Base-by-base conservation (phyloP, 1,140 invertebrate species). In the Dermatophagoides farinae region DNA sequence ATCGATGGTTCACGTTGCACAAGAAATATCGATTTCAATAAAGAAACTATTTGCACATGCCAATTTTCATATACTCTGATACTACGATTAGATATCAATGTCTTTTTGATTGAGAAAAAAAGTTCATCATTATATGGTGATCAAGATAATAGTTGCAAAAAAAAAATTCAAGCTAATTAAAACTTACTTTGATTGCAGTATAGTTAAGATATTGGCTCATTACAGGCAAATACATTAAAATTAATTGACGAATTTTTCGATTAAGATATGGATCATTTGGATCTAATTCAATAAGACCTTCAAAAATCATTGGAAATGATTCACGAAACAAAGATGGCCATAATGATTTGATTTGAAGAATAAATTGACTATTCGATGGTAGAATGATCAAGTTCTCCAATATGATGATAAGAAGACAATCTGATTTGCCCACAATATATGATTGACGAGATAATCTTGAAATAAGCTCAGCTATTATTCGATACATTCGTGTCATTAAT, bases 291-390 rank as follows among this genome's bases (percentile, higher is more conserved):
- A 14, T 5, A 12, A 55, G 16, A n/a, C 53, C 53, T 44, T 55
- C 53, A 55, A 55, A 55, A 23, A 55, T 55, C 31, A 55, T n/a
- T 39, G 18, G 38, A 40, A 55, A 55, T 25, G 14, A 55, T 55
- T 41, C 1, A 12, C 18, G 12, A 39, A 44, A 47, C 6, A 20
- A 47, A 4, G 46, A 47, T 47, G 46, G 22, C 46, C n/a, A 47
- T 18, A 23, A 20, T 23, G 46, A 47, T 18, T 47, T 23, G 1
- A 20, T 47, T 20, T 18, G 22, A 4, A 20, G 6, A 4, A 47
- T 4, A 18, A 47, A 47, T 47, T 18, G n/a, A 18, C 46, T 4
- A 47, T 47, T 47, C 8, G 31, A 31, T 47, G 46, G 46, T 9
- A 47, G 18, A 47, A 47, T 47, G n/a, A 47, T 20, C 9, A 47